phyloP scores from a whole-genome alignment of 2,113 vertebrate genomes.

The Melospiza georgiana region DNA sequence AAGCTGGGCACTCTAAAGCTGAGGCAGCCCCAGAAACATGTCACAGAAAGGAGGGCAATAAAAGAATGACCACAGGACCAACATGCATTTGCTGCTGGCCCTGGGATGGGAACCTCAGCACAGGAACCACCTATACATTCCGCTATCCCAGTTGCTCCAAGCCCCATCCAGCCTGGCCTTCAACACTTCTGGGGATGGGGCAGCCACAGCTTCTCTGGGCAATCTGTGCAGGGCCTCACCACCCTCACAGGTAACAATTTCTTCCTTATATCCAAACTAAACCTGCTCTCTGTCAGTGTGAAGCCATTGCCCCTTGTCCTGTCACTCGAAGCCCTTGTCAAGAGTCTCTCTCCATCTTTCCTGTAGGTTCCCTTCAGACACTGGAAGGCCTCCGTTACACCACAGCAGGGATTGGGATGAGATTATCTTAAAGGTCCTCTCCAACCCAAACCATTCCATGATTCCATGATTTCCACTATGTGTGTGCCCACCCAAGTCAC shows the following conservation, averaged over 20 bases:
- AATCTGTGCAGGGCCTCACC: background rate
- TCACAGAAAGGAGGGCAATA: background rate
- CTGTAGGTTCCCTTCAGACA: rapidly evolving
- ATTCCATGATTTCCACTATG: background rate
- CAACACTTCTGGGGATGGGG: rapidly evolving
- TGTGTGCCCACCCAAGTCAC: rapidly evolving
- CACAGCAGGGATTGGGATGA: background rate
- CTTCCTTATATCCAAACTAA: rapidly evolving
- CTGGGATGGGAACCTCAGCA: background rate
- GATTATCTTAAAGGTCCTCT: background rate
- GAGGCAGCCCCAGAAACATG: background rate
- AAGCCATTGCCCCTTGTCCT: background rate
- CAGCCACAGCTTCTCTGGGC: background rate
- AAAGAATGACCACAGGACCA: background rate
- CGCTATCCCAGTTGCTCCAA: rapidly evolving
- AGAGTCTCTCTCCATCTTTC: background rate
- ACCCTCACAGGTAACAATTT: background rate
- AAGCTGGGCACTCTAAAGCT: background rate
- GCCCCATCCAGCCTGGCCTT: background rate
- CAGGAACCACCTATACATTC: background rate
- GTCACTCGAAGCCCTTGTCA: background rate
- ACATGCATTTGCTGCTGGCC: rapidly evolving
- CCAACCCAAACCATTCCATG: background rate
- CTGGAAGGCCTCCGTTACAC: background rate
- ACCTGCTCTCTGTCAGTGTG: rapidly evolving